These are phyloP conservation scores for Osmoderma eremita DNA, from an alignment of 2,888 invertebrate genomes.

Conservation along the genomic window DNA sequence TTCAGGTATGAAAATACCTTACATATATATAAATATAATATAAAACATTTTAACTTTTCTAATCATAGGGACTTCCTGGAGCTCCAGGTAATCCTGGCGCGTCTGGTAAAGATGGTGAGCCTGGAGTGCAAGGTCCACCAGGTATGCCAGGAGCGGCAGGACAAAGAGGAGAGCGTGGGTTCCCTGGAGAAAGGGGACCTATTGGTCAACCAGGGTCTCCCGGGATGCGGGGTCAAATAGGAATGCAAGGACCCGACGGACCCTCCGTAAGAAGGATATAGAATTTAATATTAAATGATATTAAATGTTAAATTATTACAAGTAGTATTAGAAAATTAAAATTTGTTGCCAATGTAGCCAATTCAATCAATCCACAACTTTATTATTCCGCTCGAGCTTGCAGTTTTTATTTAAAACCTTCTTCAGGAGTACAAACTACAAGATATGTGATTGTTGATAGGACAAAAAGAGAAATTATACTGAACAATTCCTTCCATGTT, in stretches of 20 bases:
- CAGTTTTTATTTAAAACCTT: no score
- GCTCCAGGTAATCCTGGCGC: conserved; percentile 76
- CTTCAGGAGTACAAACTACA: no score
- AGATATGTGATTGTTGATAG: no score
- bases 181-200: conserved; percentile 79
- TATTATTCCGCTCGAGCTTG: no score
- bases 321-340: no score
- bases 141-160: conserved; percentile 69
- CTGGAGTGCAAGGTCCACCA: conserved; percentile 74
- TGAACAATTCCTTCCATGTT: no score
- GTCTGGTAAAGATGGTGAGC: conserved; percentile 84
- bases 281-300: conserved; percentile 18
- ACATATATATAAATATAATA: no score
- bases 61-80: conserved; percentile 74
- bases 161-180: conserved; percentile 72
- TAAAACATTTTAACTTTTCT: no score
- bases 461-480: no score
- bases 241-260: conserved; percentile 76
- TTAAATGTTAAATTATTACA: no score
- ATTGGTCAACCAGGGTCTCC: conserved; percentile 74
- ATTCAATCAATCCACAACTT: no score
- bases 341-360: not conserved
- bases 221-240: conserved; percentile 74
- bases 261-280: conserved; percentile 74
- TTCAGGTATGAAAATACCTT: no score